A percentile compares a stretch with the other conserved stretches of the same genome.
phyloP scores from a whole-genome alignment of 2,888 invertebrate genomes.

The Anoncus sp. region DNA sequence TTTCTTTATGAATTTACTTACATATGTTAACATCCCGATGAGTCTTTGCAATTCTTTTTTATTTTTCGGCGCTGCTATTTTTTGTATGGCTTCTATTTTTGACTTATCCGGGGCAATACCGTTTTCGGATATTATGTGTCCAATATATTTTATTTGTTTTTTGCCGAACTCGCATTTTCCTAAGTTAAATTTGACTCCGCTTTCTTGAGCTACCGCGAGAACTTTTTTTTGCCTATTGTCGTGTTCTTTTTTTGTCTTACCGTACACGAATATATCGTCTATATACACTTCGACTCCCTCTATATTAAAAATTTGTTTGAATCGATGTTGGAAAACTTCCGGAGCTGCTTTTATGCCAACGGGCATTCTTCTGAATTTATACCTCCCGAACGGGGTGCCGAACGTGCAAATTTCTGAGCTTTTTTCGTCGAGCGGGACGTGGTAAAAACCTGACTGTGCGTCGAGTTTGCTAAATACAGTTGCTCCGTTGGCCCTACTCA shows the following conservation, averaged over 20 bases:
- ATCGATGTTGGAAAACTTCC: slow-evolving; percentile 68
- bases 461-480: slow-evolving; percentile 63
- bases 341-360: slow-evolving; percentile 67
- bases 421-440: slow-evolving; percentile 65
- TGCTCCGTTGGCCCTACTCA: slow-evolving; percentile 38
- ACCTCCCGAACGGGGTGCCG: slow-evolving; percentile 69
- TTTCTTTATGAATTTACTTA: slow-evolving; percentile 71
- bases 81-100: slow-evolving; percentile 66
- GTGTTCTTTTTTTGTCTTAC: slow-evolving; percentile 67
- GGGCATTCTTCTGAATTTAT: slow-evolving; percentile 63
- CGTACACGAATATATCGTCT: slow-evolving; percentile 69
- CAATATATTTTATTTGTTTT: slow-evolving; percentile 68
- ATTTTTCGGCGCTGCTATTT: slow-evolving; percentile 58
- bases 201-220: slow-evolving; percentile 60
- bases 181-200: slow-evolving; percentile 64
- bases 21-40: slow-evolving; percentile 70
- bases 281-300: slow-evolving; percentile 69
- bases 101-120: slow-evolving; percentile 61
- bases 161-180: slow-evolving; percentile 65
- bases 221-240: slow-evolving; percentile 63
- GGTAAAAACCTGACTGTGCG: slow-evolving; percentile 69
- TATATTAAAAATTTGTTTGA: slow-evolving; percentile 65
- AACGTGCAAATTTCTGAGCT: slow-evolving; percentile 68
- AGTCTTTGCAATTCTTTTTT: slow-evolving; percentile 65
- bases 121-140: slow-evolving; percentile 64